phyloP scores from a whole-genome alignment of 2,888 invertebrate genomes.

The Epinotia brunnichana region DNA sequence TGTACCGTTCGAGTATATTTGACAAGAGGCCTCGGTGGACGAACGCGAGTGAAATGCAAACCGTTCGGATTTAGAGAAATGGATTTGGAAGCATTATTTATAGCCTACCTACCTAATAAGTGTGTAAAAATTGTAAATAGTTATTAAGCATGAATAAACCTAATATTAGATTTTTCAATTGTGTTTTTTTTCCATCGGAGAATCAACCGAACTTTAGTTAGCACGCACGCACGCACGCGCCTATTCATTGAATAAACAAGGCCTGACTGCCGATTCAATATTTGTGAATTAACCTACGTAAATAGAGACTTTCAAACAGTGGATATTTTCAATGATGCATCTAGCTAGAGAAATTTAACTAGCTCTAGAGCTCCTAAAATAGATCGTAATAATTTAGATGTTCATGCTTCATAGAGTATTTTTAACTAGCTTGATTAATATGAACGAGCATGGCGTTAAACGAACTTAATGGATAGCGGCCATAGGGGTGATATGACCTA shows the following conservation, averaged over 20 bases:
- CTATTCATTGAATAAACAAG: too few species aligned
- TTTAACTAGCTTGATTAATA: not conserved
- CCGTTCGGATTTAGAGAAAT: constrained; percentile 16
- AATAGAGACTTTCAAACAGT: not conserved
- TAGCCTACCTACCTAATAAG: constrained; percentile 15
- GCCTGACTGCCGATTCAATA: too few species aligned
- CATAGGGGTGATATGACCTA: too few species aligned
- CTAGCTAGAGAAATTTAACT: not conserved
- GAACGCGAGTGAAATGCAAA: constrained; percentile 15
- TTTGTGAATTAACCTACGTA: too few species aligned
- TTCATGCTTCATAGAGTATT: not conserved
- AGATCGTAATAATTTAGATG: constrained; percentile 6
- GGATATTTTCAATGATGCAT: not conserved
- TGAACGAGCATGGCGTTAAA: not conserved
- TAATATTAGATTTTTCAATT: constrained; percentile 23
- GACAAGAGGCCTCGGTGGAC: constrained; percentile 54
- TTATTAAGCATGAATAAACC: constrained; percentile 45
- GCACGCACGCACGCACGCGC: too few species aligned
- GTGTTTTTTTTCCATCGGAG: not conserved
- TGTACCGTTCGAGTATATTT: constrained; percentile 87
- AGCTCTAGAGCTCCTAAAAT: not conserved
- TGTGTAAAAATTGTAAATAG: constrained; percentile 43
- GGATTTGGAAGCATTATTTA: constrained; percentile 24
- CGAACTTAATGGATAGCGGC: not conserved
- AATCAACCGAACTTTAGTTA: not conserved